A percentile compares a stretch with the other conserved stretches of the same genome.
Conservation (phyloP, 2,797 vertebrate species). For the Erpetoichthys calabaricus region DNA sequence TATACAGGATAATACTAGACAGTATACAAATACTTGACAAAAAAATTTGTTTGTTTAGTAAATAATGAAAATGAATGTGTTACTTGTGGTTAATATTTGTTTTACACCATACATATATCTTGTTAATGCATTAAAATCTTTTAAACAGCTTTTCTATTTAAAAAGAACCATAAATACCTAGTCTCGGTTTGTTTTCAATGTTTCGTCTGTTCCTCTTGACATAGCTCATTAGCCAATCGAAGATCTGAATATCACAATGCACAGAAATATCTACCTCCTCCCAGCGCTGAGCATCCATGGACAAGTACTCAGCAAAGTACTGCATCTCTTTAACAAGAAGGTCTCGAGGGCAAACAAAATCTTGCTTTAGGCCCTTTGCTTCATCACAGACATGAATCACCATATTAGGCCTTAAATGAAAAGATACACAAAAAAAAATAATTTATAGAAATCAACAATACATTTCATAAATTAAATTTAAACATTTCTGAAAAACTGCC, state of each 20-base stretch:
- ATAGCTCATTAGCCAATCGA: conserved; percentile 95
- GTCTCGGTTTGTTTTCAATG: conserved; percentile 57
- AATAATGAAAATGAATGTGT: no score
- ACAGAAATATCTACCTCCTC: conserved; percentile 97
- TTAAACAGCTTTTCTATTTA: neutral
- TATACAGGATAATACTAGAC: no score
- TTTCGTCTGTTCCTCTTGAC: conserved; percentile 72
- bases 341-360: conserved; percentile 87
- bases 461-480: no score
- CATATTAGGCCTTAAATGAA: conserved; percentile 70
- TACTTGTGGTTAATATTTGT: no score
- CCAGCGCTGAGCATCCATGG: conserved; percentile 83
- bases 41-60: neutral
- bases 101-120: no score
- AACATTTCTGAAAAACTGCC: no score
- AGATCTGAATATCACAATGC: conserved; percentile 95
- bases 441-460: conserved; percentile 6
- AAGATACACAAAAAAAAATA: neutral
- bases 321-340: conserved; percentile 94
- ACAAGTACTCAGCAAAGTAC: conserved; percentile 90
- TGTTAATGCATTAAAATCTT: no score
- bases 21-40: conserved; percentile 22
- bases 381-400: conserved; percentile 97
- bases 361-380: conserved; percentile 90
- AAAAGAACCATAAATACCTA: conserved; percentile 54